Evolutionary conservation across 2,888 invertebrate species (phyloP).

Genomic region (Yponomeuta plumbellus): DNA sequence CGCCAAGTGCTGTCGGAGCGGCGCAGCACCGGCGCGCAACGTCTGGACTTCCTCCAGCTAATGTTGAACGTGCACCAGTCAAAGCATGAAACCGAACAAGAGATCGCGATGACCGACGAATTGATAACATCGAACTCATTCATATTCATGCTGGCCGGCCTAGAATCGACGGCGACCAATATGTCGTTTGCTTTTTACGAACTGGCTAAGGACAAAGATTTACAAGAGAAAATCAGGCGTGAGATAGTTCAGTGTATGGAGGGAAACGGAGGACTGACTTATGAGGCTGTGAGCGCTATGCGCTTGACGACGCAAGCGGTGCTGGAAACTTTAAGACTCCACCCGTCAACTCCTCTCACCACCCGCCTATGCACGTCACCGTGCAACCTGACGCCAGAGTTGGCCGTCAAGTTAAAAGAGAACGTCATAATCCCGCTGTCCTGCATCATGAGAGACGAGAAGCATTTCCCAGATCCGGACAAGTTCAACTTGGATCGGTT

Average conservation of each 20-base stretch:
- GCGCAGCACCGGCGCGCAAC: constrained; percentile 44
- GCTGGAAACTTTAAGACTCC: constrained; percentile 57
- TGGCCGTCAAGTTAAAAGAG: constrained; percentile 50
- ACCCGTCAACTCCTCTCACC: constrained; percentile 64
- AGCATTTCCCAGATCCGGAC: constrained; percentile 56
- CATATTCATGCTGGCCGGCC: constrained; percentile 70
- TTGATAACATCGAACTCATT: constrained; percentile 70
- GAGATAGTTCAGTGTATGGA: constrained; percentile 54
- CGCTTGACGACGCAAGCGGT: constrained; percentile 47
- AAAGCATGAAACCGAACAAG: constrained; percentile 51
- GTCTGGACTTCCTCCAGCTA: constrained; percentile 65
- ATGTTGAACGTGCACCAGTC: constrained; percentile 65
- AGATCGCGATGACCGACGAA: constrained; percentile 61
- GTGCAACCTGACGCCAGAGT: constrained; percentile 47
- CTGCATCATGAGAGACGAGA: constrained; percentile 59
- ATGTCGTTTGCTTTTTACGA: constrained; percentile 66
- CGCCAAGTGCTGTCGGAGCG: constrained; percentile 59
- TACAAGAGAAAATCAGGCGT: constrained; percentile 50
- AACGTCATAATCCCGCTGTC: constrained; percentile 58
- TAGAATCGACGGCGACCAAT: constrained; percentile 65
- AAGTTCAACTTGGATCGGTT: constrained; percentile 64
- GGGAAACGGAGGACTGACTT: constrained; percentile 48
- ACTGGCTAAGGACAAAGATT: constrained; percentile 54
- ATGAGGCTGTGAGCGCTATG: constrained; percentile 60
- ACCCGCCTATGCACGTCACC: constrained; percentile 60